A percentile compares a stretch with the other conserved stretches of the same genome.
Evolutionary conservation across 1,140 invertebrate species (phyloP).

Genomic region (Mesaphorura yosii): DNA sequence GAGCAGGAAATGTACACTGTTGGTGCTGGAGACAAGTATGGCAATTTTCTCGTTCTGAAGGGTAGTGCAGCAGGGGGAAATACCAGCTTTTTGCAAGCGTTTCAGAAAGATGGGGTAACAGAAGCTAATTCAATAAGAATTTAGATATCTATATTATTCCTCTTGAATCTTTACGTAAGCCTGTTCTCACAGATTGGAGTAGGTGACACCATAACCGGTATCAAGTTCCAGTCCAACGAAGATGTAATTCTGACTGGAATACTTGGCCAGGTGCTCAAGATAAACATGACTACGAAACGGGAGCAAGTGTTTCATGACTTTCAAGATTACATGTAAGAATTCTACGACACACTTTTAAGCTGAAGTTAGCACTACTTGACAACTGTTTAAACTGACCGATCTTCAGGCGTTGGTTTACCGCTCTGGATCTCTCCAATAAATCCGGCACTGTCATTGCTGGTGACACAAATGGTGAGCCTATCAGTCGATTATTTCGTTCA

Average conservation of each 20-base stretch:
- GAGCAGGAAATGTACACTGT: slow-evolving; percentile 7
- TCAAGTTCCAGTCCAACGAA: slow-evolving; percentile 19
- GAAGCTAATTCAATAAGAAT: background rate
- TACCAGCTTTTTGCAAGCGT: background rate
- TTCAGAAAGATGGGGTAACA: slow-evolving; percentile 3
- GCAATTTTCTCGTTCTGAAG: slow-evolving; percentile 16
- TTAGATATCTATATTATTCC: background rate
- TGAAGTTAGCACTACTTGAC: background rate
- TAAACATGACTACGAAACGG: background rate
- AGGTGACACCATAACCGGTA: slow-evolving; percentile 11
- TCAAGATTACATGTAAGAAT: slow-evolving; percentile 6
- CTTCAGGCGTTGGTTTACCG: slow-evolving; percentile 20
- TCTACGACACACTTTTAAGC: background rate
- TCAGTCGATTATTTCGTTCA: background rate
- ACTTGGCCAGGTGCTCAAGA: background rate
- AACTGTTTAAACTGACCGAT: background rate
- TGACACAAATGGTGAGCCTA: slow-evolving; percentile 15
- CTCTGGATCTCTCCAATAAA: slow-evolving; percentile 17
- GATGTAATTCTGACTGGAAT: slow-evolving; percentile 13
- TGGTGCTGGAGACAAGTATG: slow-evolving; percentile 14
- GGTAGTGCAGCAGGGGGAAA: background rate
- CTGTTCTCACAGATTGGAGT: slow-evolving; percentile 12
- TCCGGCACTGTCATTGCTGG: slow-evolving; percentile 11
- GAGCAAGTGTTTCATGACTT: background rate
- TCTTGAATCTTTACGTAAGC: background rate